phyloP scores from a whole-genome alignment of 2,888 invertebrate species.

The Agonum fuliginosum region DNA sequence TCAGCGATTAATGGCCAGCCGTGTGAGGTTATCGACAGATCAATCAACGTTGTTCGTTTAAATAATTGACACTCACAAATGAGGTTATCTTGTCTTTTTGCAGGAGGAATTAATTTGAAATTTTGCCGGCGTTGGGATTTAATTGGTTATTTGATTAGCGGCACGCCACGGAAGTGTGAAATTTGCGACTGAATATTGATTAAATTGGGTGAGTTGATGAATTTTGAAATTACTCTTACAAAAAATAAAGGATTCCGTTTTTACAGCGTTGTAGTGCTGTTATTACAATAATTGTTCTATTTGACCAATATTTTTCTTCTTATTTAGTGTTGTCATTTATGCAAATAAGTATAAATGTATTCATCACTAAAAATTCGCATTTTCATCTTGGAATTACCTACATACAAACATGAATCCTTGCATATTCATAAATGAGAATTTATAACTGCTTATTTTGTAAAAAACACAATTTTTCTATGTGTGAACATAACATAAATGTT shows the following conservation, averaged over 20 bases:
- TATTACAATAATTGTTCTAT: not conserved
- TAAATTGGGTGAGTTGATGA: conserved; percentile 45
- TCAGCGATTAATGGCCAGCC: conserved; percentile 25
- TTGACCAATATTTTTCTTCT: not conserved
- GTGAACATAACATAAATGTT: too few species aligned
- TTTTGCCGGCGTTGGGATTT: conserved; percentile 49
- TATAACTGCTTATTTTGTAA: too few species aligned
- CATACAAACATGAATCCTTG: conserved; percentile 2
- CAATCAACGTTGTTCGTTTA: conserved; percentile 51
- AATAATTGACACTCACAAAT: conserved; percentile 58
- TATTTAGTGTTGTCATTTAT: conserved; percentile 5
- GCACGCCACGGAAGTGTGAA: conserved; percentile 34
- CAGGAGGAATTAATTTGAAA: conserved; percentile 56
- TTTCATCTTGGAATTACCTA: conserved; percentile 2
- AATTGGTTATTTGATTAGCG: conserved; percentile 58
- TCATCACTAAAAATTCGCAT: conserved; percentile 18
- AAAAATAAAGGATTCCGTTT: not conserved
- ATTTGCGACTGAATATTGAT: conserved; percentile 54
- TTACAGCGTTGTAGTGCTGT: not conserved
- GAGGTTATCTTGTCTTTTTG: conserved; percentile 59
- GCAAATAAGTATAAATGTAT: not conserved
- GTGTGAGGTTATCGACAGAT: conserved; percentile 53
- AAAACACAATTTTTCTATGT: too few species aligned
- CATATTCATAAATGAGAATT: conserved; percentile 11
- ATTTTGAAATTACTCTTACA: conserved; percentile 28